Percentiles rank a stretch among this genome's conserved stretches.
These are phyloP conservation scores for Pedicia rivosa DNA, from an alignment of 2,888 invertebrate genomes.

Conservation along the genomic window DNA sequence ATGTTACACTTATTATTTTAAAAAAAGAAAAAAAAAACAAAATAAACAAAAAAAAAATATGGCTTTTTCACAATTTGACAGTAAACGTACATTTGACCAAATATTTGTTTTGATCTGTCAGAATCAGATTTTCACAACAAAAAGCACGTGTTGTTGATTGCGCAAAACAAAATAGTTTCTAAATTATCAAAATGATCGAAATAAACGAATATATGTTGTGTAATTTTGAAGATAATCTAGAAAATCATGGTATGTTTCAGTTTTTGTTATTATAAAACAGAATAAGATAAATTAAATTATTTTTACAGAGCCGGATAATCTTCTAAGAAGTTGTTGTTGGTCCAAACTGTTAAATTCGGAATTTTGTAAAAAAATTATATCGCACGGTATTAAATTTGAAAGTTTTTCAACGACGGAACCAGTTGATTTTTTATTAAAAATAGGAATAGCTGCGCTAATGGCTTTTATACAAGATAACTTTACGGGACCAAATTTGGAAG, in stretches of 20 bases:
- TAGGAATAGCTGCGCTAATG: slow-evolving; percentile 46
- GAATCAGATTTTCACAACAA: no score
- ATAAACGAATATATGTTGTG: slow-evolving; percentile 9
- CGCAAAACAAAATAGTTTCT: neutral
- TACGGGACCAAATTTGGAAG: slow-evolving; percentile 47
- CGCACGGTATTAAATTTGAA: neutral
- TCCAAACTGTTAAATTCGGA: neutral
- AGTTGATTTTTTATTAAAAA: no score
- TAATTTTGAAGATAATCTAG: slow-evolving; percentile 10
- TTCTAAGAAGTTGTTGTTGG: neutral
- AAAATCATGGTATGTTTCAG: slow-evolving; percentile 10
- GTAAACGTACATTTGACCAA: no score
- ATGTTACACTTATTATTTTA: slow-evolving; percentile 1
- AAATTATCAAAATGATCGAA: slow-evolving; percentile 11
- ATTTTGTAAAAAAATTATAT: neutral
- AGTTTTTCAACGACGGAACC: no score
- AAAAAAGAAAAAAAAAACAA: neutral
- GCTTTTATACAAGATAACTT: slow-evolving; percentile 70
- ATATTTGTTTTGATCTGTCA: no score
- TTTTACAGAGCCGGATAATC: neutral
- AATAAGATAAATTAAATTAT: no score
- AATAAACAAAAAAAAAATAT: neutral
- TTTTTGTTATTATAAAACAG: no score
- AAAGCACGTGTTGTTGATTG: no score
- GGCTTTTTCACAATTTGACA: neutral